phyloP scores from a whole-genome alignment of 2,797 vertebrate genomes.

The Echeneis naucrates region DNA sequence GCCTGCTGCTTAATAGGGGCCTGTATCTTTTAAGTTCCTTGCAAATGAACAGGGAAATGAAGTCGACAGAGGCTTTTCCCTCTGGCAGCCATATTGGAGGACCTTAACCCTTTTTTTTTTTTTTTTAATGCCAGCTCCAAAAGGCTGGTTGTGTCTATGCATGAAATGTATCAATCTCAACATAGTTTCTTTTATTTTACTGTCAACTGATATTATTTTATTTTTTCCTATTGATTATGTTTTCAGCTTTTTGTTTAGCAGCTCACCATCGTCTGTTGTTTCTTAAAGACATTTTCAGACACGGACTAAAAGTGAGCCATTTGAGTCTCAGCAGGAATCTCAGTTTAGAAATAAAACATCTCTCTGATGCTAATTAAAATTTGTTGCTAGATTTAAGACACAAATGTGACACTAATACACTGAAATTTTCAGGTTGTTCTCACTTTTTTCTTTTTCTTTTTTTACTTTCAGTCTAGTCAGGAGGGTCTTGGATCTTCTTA shows the following conservation, averaged over 20 bases:
- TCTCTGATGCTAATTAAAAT: slow-evolving; percentile 44
- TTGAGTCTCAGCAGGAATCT: slow-evolving; percentile 27
- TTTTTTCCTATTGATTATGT: slow-evolving; percentile 2
- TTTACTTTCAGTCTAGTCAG: slow-evolving; percentile 5
- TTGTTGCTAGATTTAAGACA: slow-evolving; percentile 20
- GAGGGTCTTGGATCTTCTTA: neutral
- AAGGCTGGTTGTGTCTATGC: slow-evolving; percentile 37
- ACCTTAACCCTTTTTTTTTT: slow-evolving; percentile 18
- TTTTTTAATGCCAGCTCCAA: slow-evolving; percentile 7
- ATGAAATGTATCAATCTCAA: slow-evolving; percentile 27
- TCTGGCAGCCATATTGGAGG: slow-evolving; percentile 37
- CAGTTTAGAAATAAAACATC: slow-evolving; percentile 30
- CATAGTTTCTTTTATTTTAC: slow-evolving; percentile 10
- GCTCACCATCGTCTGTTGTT: slow-evolving; percentile 3
- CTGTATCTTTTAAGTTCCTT: slow-evolving; percentile 11
- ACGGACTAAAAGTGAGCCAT: slow-evolving; percentile 11
- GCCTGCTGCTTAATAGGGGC: slow-evolving; percentile 30
- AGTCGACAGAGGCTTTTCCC: neutral
- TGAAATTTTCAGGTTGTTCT: slow-evolving; percentile 9
- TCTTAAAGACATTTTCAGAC: neutral
- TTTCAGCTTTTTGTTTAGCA: neutral
- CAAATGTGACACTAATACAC: slow-evolving; percentile 3
- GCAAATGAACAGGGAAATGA: slow-evolving; percentile 3
- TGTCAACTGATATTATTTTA: slow-evolving; percentile 18
- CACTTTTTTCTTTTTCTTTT: slow-evolving; percentile 3